These are phyloP conservation scores for Philopotamus ludificatus DNA, from an alignment of 1,140 invertebrate genomes.

Conservation along the genomic window DNA sequence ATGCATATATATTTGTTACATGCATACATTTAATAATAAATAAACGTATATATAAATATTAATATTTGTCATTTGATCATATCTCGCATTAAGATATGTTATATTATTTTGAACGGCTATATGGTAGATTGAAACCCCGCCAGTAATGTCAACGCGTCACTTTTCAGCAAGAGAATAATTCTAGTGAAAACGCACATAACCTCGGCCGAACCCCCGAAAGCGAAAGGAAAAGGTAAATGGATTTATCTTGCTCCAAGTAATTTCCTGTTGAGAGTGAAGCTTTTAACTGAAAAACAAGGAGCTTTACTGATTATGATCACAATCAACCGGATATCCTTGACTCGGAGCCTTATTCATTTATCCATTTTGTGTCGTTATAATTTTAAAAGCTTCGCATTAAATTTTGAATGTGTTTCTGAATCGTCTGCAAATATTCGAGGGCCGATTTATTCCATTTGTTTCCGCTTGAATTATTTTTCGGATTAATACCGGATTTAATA, in stretches of 20 bases:
- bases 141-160: not conserved
- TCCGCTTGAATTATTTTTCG: no score
- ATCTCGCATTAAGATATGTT: no score
- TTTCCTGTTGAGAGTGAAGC: slow-evolving; percentile 13
- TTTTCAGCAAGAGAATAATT: not conserved
- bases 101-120: no score
- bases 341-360: slow-evolving; percentile 14
- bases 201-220: not conserved
- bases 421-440: not conserved
- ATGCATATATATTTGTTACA: no score
- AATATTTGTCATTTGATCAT: no score
- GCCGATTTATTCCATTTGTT: slow-evolving; percentile 13
- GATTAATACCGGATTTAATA: no score
- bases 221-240: slow-evolving; percentile 18
- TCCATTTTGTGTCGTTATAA: slow-evolving; percentile 9
- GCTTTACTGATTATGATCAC: slow-evolving; percentile 15
- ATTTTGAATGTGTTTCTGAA: slow-evolving; percentile 15
- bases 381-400: slow-evolving; percentile 2
- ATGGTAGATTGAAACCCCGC: no score
- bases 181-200: not conserved
- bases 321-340: slow-evolving; percentile 6
- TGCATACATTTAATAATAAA: no score
- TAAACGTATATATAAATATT: no score
- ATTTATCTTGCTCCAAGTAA: slow-evolving; percentile 17
- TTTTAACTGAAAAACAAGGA: slow-evolving; percentile 8